These are phyloP conservation scores for Miltochrista miniata DNA, from an alignment of 2,888 invertebrate genomes.

Conservation along the genomic window DNA sequence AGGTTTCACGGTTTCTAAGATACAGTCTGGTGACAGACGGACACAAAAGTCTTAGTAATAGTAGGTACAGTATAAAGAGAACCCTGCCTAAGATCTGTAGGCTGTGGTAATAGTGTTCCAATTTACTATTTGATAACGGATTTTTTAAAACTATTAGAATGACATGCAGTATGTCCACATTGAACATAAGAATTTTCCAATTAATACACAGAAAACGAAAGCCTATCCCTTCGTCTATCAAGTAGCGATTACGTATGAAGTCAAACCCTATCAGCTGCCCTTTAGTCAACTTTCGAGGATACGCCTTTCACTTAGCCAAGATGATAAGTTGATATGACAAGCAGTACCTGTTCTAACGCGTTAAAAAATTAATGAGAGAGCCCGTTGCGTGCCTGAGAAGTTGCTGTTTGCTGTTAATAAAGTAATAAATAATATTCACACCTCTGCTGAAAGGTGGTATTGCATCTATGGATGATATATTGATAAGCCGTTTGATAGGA, in stretches of 20 bases:
- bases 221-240: conserved; percentile 16
- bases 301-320: conserved; percentile 30
- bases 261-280: conserved; percentile 24
- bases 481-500: conserved; percentile 1
- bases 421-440: background rate
- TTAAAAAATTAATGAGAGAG: conserved; percentile 26
- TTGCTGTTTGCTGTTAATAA: background rate
- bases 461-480: background rate
- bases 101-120: no score
- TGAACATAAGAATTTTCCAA: background rate
- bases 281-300: conserved; percentile 29
- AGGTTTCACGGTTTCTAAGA: no score
- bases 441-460: conserved; percentile 3
- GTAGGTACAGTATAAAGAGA: no score
- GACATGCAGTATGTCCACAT: no score
- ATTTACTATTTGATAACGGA: no score
- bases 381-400: background rate
- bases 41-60: no score
- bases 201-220: conserved; percentile 22
- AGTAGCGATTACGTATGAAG: conserved; percentile 13
- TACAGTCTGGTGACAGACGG: no score
- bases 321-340: conserved; percentile 30
- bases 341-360: conserved; percentile 18
- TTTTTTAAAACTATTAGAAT: no score
- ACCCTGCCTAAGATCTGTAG: no score